A percentile compares a stretch with the other conserved stretches of the same genome.
phyloP scores from a whole-genome alignment of 2,113 vertebrate genomes.

The Pelecanoides urinatrix region DNA sequence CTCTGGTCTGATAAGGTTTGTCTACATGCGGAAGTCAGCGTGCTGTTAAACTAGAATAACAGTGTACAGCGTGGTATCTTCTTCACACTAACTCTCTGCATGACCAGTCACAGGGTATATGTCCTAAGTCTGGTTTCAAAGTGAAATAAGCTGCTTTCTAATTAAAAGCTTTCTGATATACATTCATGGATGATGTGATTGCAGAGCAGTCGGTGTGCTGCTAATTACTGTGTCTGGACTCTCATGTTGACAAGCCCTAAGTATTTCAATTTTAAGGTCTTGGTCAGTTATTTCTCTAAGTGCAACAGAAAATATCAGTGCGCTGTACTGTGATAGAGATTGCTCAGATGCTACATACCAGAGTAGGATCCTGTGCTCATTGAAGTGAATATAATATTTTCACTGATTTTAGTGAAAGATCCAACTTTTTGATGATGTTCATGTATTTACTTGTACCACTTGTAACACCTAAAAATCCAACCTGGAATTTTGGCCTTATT shows the following conservation, averaged over 20 bases:
- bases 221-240: not conserved
- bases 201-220: not conserved
- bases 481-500: not conserved
- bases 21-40: not conserved
- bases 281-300: not conserved
- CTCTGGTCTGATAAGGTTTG: conserved; percentile 50
- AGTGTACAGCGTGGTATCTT: not conserved
- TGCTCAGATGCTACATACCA: not conserved
- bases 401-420: not conserved
- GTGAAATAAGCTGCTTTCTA: not conserved
- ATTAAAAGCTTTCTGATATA: not conserved
- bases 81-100: not conserved
- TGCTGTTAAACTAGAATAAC: not conserved
- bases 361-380: not conserved
- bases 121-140: not conserved
- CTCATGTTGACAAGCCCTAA: not conserved
- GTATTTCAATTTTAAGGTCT: not conserved
- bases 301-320: not conserved
- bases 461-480: not conserved
- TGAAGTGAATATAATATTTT: not conserved
- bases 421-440: not conserved
- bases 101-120: not conserved
- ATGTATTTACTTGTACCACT: not conserved
- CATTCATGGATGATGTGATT: not conserved
- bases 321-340: not conserved